These are phyloP conservation scores for Cygnus buccinator DNA, from an alignment of 2,113 vertebrate genomes.

Conservation along the genomic window DNA sequence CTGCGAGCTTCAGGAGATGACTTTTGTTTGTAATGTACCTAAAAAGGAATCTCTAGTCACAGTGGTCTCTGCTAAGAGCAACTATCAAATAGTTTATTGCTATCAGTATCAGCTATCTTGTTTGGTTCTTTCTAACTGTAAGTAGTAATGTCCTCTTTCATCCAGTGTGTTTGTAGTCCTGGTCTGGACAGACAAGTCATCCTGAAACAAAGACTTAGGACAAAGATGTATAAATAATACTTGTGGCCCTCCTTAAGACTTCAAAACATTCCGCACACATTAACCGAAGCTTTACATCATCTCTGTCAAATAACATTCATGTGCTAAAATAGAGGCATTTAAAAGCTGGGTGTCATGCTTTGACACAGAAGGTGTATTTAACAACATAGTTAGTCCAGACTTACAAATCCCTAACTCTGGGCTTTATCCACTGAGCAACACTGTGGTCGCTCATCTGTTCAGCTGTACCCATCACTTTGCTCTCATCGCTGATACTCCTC, in stretches of 20 bases:
- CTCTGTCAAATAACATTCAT: background rate
- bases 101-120: background rate
- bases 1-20: background rate
- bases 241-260: background rate
- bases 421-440: background rate
- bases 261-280: background rate
- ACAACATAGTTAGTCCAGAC: background rate
- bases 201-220: background rate
- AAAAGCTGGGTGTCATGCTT: background rate
- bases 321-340: background rate
- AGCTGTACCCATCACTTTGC: background rate
- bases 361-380: background rate
- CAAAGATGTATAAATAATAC: background rate
- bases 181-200: background rate
- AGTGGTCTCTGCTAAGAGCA: background rate
- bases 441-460: background rate
- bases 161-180: background rate
- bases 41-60: background rate
- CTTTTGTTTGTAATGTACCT: background rate
- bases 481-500: background rate
- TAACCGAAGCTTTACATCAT: background rate
- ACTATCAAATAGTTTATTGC: background rate
- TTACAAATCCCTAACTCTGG: background rate
- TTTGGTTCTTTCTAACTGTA: background rate
- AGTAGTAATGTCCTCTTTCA: background rate